phyloP scores from a whole-genome alignment of 1,140 invertebrate species.

The Cotesia typhae region DNA sequence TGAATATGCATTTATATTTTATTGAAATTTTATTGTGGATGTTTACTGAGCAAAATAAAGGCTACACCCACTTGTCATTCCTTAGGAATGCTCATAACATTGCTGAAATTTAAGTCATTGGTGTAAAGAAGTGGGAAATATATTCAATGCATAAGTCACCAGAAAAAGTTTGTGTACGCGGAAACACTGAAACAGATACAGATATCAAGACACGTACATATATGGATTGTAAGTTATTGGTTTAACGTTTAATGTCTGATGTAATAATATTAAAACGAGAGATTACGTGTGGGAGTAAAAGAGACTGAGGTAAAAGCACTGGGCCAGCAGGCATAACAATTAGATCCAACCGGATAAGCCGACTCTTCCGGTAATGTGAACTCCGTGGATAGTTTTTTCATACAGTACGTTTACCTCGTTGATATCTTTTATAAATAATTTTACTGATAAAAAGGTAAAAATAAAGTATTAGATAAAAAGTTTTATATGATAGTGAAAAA shows the following conservation, averaged over 20 bases:
- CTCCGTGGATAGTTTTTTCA: slow-evolving; percentile 41
- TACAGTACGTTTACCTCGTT: slow-evolving; percentile 11
- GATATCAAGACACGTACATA: background rate
- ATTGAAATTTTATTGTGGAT: too few relatives aligned
- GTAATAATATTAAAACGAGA: slow-evolving; percentile 27
- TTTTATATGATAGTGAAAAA: background rate
- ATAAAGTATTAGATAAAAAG: slow-evolving; percentile 7
- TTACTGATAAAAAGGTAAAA: background rate
- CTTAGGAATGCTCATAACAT: too few relatives aligned
- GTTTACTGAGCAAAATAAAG: background rate
- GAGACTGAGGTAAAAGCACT: slow-evolving; percentile 34
- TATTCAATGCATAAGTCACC: too few relatives aligned
- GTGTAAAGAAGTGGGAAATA: too few relatives aligned
- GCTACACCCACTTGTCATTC: too few relatives aligned
- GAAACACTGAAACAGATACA: slow-evolving; percentile 9
- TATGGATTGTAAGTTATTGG: background rate
- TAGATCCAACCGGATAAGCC: slow-evolving; percentile 50
- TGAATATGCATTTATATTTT: too few relatives aligned
- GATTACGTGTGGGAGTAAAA: slow-evolving; percentile 32
- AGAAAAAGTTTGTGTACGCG: slow-evolving; percentile 4
- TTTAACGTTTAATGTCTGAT: slow-evolving; percentile 11
- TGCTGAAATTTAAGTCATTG: too few relatives aligned
- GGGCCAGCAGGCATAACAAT: slow-evolving; percentile 52
- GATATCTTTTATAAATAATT: background rate
- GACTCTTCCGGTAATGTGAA: slow-evolving; percentile 54